Base-by-base conservation (phyloP, 1,140 invertebrate genomes). In the Drosophila willistoni region DNA sequence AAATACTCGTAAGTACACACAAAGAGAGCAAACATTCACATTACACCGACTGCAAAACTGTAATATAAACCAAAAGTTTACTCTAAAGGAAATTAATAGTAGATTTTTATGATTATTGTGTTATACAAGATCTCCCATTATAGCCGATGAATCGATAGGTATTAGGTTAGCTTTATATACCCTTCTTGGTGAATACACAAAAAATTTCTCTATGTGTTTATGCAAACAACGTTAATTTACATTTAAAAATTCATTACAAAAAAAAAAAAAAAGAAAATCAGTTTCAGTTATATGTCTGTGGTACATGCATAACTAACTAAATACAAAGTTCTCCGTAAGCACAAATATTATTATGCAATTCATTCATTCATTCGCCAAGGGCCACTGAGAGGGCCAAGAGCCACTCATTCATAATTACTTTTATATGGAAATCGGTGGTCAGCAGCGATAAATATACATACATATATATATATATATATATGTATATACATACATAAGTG, bases 371-470 rank as follows among this genome's bases (percentile, higher is more conserved):
- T 19, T 51, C 17, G 44, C 44, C 44, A 51, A 51, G 44, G 44
- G 25, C 73, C 71, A 57, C 36, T 29, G 42, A 34, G 68, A 51
- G 67, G 29, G 39, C 9, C 14, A 41, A 64, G 41, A 36, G 25
- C 61, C 65, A 60, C 55, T 41, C 55, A 62, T 59, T 76, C 67
- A 79, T 87, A 87, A 87, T 85, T 86, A 85, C 86, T 85, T 85
- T 75, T 75, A 65, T 79, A 85, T 85, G 82, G 67, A 85, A 87
- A 82, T 82, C 79, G 75, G 61, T 59, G 54, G 73, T 39, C 70
- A 44, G 56, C 73, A 63, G 65, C 74, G 60, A 74, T 70, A 42
- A 65, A 54, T 51, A 68, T 82, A 68, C 64, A 57, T 62, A 19
- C 19, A 19, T 1, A 19, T 19, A 19, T 19, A 19, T 19, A 19